Evolutionary conservation across 92 coral and sea anemone genomes (phyloP), one percentile per base, ranked within the genome.

Genomic region (Pocillopora grandis): DNA sequence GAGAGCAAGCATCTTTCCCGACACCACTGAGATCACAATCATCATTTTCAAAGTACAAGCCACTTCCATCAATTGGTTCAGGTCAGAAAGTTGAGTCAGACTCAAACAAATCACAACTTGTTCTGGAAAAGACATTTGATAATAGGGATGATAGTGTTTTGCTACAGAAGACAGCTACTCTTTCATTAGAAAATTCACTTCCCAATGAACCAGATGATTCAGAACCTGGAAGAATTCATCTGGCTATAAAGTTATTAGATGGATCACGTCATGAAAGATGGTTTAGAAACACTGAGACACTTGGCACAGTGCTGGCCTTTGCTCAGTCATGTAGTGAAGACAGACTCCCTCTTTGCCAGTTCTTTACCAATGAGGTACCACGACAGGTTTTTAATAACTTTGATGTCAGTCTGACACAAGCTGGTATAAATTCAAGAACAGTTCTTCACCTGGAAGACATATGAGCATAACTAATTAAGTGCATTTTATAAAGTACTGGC

Each of bases 251-350:
- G 72, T 83, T 92, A 14, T 89, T 93, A 5, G 97, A 97, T 87
- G 99, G 99, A 33, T 77, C 96, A 69, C 91, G 99, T 66, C 94
- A 89, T 76, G 94, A 94, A 84, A 76, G 93, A 55, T 92, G 94
- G 93, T 97, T 97, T 65, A 85, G 89, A 58, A 84, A 79, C 66
- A 78, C 92, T 4, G 92, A 91, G 62, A 86, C 98, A 13, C 71
- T 96, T 10, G 89, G 72, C 5, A 86, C 91, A 72, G 90, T 96
- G 72, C 86, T 96, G 59, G 85, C 86, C 65, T 94, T 90, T 89
- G 92, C 95, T 2, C 79, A 71, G 63, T 89, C 89, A 42, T 70
- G 89, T 10, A 83, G 87, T 58, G 61, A 65, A 27, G 88, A 79
- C 2, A 19, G 68, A 20, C 75, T 81, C 23, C 88, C 93, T 13